These are phyloP conservation scores for Acanthosepion esculentum DNA, from an alignment of 2,888 invertebrate species.

Conservation along the genomic window DNA sequence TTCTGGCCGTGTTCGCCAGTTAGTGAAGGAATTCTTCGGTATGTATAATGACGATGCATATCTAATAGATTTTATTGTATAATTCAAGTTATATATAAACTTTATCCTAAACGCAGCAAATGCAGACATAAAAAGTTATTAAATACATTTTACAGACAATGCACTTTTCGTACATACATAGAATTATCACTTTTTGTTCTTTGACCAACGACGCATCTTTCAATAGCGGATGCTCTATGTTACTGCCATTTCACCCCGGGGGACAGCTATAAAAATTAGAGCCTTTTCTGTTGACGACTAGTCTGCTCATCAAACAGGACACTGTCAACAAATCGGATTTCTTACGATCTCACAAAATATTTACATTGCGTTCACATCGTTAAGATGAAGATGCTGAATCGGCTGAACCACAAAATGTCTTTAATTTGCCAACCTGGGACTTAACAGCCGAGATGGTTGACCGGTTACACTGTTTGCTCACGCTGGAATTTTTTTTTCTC, in stretches of 20 bases:
- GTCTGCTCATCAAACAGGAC: slow-evolving; percentile 8
- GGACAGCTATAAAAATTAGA: background rate
- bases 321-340: background rate
- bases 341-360: background rate
- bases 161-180: background rate
- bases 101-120: background rate
- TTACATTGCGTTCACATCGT: background rate
- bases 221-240: background rate
- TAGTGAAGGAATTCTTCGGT: too few species aligned
- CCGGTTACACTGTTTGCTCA: background rate
- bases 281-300: background rate
- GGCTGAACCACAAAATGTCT: background rate
- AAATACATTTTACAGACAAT: background rate
- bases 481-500: background rate
- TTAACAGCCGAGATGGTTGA: background rate
- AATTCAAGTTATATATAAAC: too few species aligned
- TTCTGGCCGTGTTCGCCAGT: too few species aligned
- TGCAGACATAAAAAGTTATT: background rate
- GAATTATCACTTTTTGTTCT: background rate
- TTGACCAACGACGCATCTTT: background rate
- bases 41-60: too few species aligned
- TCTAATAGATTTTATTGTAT: too few species aligned
- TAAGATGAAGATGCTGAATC: background rate
- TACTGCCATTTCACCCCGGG: background rate
- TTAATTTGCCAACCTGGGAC: background rate